Evolutionary conservation across 1,140 invertebrate species (phyloP).

Genomic region (Pseudachorutes palmiensis): DNA sequence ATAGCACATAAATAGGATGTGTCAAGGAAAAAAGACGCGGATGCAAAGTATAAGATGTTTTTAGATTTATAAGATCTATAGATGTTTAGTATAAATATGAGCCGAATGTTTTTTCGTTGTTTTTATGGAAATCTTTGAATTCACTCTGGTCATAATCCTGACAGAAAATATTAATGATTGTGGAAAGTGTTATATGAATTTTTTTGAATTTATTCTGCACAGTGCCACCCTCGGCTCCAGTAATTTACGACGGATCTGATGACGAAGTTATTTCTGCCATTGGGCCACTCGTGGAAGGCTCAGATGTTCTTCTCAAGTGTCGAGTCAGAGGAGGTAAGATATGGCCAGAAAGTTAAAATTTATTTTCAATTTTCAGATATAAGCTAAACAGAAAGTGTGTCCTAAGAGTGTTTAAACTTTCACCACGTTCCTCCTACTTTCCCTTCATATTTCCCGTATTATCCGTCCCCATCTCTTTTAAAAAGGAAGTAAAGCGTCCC

Average conservation of each 20-base stretch:
- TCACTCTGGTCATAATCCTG: too few species aligned
- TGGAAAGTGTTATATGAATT: not conserved
- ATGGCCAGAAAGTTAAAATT: constrained; percentile 18
- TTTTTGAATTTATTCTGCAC: constrained; percentile 14
- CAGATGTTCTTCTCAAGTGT: constrained; percentile 43
- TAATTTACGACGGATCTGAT: constrained; percentile 43
- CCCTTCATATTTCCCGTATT: not conserved
- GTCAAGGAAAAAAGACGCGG: not conserved
- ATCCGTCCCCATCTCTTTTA: not conserved
- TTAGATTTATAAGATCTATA: too few species aligned
- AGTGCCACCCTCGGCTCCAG: constrained; percentile 38
- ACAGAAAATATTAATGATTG: too few species aligned
- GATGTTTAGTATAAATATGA: too few species aligned
- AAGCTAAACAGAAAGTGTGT: not conserved
- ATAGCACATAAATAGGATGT: not conserved
- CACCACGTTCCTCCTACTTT: not conserved
- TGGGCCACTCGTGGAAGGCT: constrained; percentile 45
- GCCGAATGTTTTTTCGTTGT: too few species aligned
- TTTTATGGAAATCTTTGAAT: too few species aligned
- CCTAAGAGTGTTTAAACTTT: not conserved
- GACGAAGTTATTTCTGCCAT: constrained; percentile 40
- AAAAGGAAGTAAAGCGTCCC: not conserved
- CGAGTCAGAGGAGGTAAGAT: constrained; percentile 45
- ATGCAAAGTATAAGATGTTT: not conserved
- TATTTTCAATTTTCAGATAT: constrained; percentile 6